These are phyloP conservation scores for Phrixothrix hirtus DNA, from an alignment of 2,888 invertebrate genomes.

Conservation along the genomic window DNA sequence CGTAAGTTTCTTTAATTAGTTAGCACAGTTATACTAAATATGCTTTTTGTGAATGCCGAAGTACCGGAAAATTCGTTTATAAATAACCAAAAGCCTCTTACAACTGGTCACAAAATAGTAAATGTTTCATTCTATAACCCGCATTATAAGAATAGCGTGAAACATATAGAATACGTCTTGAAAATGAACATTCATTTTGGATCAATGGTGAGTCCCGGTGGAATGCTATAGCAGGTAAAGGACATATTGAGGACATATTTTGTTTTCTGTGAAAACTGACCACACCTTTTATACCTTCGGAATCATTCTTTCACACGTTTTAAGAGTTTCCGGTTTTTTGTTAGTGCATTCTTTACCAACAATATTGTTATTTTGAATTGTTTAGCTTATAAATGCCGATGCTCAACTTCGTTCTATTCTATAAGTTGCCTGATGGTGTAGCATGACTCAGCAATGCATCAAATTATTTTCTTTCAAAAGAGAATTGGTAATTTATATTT, in stretches of 20 bases:
- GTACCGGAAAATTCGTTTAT: constrained; percentile 4
- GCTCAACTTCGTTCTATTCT: constrained; percentile 44
- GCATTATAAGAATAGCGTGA: constrained; percentile 38
- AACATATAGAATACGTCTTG: constrained; percentile 39
- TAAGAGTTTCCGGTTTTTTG: constrained; percentile 57
- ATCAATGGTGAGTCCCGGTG: constrained; percentile 53
- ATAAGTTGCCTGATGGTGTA: constrained; percentile 38
- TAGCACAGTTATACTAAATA: too few species aligned
- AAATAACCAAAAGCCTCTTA: constrained; percentile 17
- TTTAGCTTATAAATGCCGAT: constrained; percentile 54
- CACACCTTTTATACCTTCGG: constrained; percentile 54
- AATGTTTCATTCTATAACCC: constrained; percentile 43
- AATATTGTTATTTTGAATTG: constrained; percentile 53
- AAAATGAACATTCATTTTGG: constrained; percentile 53
- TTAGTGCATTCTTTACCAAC: constrained; percentile 51
- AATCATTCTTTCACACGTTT: constrained; percentile 55
- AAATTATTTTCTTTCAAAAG: constrained; percentile 5
- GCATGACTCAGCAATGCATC: constrained; percentile 44
- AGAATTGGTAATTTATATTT: constrained; percentile 20
- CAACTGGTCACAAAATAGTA: constrained; percentile 45
- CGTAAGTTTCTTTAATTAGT: too few species aligned
- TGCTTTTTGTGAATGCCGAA: constrained; percentile 4
- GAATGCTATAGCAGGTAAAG: constrained; percentile 51
- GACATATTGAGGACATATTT: constrained; percentile 45
- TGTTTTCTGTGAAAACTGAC: constrained; percentile 58